Evolutionary conservation across 2,113 vertebrate species (phyloP), one percentile per base, ranked within the genome.

Genomic region (Rutilus rutilus): DNA sequence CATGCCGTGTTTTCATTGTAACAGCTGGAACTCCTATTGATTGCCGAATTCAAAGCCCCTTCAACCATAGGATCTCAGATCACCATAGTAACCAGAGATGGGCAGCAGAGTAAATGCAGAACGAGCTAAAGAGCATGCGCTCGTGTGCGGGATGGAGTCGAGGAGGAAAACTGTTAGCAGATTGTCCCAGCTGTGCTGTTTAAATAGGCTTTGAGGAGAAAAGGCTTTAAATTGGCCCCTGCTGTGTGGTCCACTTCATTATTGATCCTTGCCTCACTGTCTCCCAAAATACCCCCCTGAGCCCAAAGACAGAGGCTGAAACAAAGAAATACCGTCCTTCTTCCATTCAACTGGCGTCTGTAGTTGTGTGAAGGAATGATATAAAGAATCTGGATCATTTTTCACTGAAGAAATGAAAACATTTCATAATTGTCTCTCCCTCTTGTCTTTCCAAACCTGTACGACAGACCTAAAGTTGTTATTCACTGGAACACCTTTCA

Each of bases 211-310:
- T 82, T 67, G 73, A 33, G 45, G 27, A 79, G 85, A 78, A 85
- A 81, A 81, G 19, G 77, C 81, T 45, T 36, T 62, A 85, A 87
- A 85, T 65, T 85, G 80, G 42, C 77, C 62, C 54, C 54, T 67
- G 76, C 65, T 78, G 86, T 84, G 84, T 80, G 62, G 84, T 84
- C 82, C 78, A 86, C 78, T 86, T 88, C 59, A 76, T 86, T 88
- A 86, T 82, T 87, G 85, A 88, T 88, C 69, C 74, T 64, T 89
- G 83, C 81, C 67, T 74, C 76, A 59, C 57, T 84, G 73, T 67
- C 83, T 82, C n/a, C n/a, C 57, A 62, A 60, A n/a, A 77, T 9
- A 33, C 54, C 78, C 75, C 60, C 82, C 17, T 9, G 69, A 86
- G 42, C 47, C 60, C 21, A n/a, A 17, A 64, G 54, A 52, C 42